phyloP scores from a whole-genome alignment of 2,797 vertebrate genomes.

The Rhinichthys osculus region DNA sequence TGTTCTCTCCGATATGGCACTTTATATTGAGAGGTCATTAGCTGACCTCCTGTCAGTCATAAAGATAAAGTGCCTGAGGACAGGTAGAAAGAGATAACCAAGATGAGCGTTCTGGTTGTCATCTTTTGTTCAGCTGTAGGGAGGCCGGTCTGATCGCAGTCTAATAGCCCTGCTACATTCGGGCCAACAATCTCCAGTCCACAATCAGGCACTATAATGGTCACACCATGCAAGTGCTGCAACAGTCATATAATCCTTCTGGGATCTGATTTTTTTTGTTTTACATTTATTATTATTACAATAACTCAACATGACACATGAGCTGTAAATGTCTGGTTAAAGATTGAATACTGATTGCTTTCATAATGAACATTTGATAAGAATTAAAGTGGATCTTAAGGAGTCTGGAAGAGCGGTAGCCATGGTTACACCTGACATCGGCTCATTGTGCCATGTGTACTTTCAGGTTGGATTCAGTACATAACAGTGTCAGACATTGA shows the following conservation, averaged over 20 bases:
- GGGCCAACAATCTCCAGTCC: slow-evolving; percentile 8
- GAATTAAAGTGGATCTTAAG: neutral
- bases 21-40: slow-evolving; percentile 53
- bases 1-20: slow-evolving; percentile 40
- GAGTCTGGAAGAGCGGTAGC: slow-evolving; percentile 10
- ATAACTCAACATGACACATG: slow-evolving; percentile 17
- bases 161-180: slow-evolving; percentile 3
- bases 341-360: slow-evolving; percentile 13
- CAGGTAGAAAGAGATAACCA: neutral
- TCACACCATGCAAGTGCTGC: neutral
- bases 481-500: neutral
- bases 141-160: neutral
- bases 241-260: neutral
- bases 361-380: slow-evolving; percentile 30
- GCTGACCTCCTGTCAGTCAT: slow-evolving; percentile 55
- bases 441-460: neutral
- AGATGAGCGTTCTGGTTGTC: slow-evolving; percentile 15
- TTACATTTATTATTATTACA: neutral
- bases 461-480: slow-evolving; percentile 2
- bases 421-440: slow-evolving; percentile 39
- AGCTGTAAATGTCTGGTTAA: neutral
- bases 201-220: neutral
- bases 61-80: slow-evolving; percentile 16
- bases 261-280: slow-evolving; percentile 1
- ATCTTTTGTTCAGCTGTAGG: slow-evolving; percentile 7